Conservation (phyloP, 2,888 invertebrate genomes). For the Perithous albicinctus region DNA sequence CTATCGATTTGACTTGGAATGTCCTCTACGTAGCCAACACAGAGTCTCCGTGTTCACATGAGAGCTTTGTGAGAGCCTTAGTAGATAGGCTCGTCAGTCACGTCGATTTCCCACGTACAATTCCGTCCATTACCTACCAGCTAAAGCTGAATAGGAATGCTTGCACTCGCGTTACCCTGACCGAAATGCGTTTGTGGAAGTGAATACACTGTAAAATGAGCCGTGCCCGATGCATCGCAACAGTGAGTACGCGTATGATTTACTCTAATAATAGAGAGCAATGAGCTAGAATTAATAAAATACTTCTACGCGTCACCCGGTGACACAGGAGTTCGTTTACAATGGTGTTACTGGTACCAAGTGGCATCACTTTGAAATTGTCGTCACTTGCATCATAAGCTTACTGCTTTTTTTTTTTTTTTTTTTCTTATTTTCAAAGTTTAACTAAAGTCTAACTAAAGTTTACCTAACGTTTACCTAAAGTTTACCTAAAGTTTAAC, state of each 20-base stretch:
- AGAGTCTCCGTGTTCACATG: background rate
- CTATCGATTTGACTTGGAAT: background rate
- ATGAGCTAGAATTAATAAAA: conserved; percentile 48
- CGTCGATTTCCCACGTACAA: conserved; percentile 65
- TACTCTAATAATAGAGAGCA: conserved; percentile 42
- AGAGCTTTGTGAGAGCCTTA: background rate
- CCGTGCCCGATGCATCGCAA: conserved; percentile 21
- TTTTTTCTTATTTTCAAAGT: background rate
- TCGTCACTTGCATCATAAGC: background rate
- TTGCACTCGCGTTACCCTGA: conserved; percentile 69
- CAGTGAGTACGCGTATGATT: conserved; percentile 52
- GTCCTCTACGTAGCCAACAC: background rate
- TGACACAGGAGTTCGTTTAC: conserved; percentile 29
- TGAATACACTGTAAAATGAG: conserved; percentile 46
- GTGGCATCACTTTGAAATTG: background rate
- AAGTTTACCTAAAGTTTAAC: too few species aligned
- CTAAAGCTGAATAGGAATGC: conserved; percentile 50
- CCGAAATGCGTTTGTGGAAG: conserved; percentile 68
- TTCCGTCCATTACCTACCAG: conserved; percentile 56
- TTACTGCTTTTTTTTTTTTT: background rate
- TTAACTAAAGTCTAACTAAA: too few species aligned
- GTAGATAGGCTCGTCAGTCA: conserved; percentile 10
- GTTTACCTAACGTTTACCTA: too few species aligned
- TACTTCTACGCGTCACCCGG: background rate
- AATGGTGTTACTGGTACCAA: background rate